Base-by-base conservation (phyloP, 2,113 vertebrate genomes). In the Alouatta palliata region DNA sequence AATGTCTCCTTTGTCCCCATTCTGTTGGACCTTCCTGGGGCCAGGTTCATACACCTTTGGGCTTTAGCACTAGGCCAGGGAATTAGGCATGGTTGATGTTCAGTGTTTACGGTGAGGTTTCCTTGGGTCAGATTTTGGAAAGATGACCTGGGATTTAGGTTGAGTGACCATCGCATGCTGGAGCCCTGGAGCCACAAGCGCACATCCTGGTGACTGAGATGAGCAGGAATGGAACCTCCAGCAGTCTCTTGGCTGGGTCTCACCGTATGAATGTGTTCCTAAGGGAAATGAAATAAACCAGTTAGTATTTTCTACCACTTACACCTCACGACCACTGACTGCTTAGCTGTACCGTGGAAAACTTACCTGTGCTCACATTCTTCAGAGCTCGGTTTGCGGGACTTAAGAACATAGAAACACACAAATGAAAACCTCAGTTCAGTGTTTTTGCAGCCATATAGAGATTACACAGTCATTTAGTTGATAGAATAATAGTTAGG, bases 191-290 rank as follows among this genome's bases (percentile, higher is more conserved):
- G 68, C 3, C 17, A 30, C 9, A 83, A 71, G 56, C 9, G 2
- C 8, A 71, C 8, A 13, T 6, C 3, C 40, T 94, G 16, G 6
- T 14, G 5, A 73, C 32, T 20, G 8, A 86, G 30, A 40, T 66
- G n/a, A 76, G 17, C 11, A 0, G 54, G 17, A 32, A 52, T 30
- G 17, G 20, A 49, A 68, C 81, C 66, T 66, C 16, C 40, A 43
- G 1, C 13, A 75, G 21, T 1, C 0, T 40, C 16, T 56, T 64
- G 10, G 25, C 20, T 4, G 20, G 35, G 23, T 2, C 11, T 1
- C 3, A 6, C 4, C 40, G 5, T 80, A 35, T 49, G 52, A 23
- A 12, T 58, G 83, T 87, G 32, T 71, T 76, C 13, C n/a, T 54
- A 68, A 43, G 3, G n/a, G 4, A 86, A 87, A 7, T 64, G 14